phyloP scores from a whole-genome alignment of 2,113 vertebrate genomes.

The Indri indri region DNA sequence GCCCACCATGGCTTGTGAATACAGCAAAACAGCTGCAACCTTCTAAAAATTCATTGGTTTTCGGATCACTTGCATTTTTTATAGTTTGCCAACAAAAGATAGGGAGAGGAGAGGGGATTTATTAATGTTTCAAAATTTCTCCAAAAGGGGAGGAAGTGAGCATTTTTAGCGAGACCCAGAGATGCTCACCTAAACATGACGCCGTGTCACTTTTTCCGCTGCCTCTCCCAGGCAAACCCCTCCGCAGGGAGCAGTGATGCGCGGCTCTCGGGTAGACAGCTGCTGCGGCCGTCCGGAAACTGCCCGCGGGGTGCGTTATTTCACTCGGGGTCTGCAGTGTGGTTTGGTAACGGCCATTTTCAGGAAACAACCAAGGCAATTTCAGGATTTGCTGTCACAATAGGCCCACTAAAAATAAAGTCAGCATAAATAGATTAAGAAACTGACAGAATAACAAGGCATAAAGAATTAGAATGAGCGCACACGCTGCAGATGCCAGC shows the following conservation, averaged over 20 bases:
- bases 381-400: conserved; percentile 83
- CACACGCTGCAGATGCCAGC: conserved; percentile 73
- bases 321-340: conserved; percentile 77
- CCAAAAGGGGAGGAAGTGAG: conserved; percentile 40
- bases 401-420: conserved; percentile 83
- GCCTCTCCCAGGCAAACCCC: conserved; percentile 55
- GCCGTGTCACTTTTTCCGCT: neutral
- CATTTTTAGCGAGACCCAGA: conserved; percentile 49
- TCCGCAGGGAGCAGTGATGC: conserved; percentile 73
- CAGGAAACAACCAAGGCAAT: conserved; percentile 83
- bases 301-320: conserved; percentile 75
- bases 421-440: conserved; percentile 85
- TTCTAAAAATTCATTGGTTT: conserved; percentile 85
- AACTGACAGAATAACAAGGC: conserved; percentile 84
- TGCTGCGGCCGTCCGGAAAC: conserved; percentile 68
- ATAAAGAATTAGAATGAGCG: conserved; percentile 80
- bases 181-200: conserved; percentile 66
- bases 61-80: conserved; percentile 85
- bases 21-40: conserved; percentile 80
- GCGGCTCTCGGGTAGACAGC: conserved; percentile 77
- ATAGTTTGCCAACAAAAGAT: conserved; percentile 84
- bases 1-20: conserved; percentile 75
- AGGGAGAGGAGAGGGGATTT: conserved; percentile 75
- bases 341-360: conserved; percentile 83
- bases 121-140: conserved; percentile 76